A percentile compares a stretch with the other conserved stretches of the same genome.
Evolutionary conservation across 2,113 vertebrate species (phyloP).

Genomic region (Vicugna pacos): DNA sequence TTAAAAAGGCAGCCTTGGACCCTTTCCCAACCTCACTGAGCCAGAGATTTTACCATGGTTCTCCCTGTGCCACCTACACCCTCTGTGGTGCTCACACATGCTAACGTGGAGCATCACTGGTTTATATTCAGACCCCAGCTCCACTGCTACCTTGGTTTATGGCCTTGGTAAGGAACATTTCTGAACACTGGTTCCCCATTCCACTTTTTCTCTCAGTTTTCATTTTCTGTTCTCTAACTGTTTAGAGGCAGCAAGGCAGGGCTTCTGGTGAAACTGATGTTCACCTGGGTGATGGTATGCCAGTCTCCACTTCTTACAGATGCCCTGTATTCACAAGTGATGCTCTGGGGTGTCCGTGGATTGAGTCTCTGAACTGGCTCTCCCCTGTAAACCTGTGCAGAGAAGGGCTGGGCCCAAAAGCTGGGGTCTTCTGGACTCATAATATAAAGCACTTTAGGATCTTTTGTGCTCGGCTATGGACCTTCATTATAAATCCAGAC

Average conservation of each 20-base stretch:
- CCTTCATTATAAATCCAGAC: background rate
- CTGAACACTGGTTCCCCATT: background rate
- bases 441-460: background rate
- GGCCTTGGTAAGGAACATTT: background rate
- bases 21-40: background rate
- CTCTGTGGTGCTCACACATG: background rate
- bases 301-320: background rate
- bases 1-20: background rate
- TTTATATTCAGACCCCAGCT: background rate
- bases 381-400: background rate
- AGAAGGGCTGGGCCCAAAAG: background rate
- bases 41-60: background rate
- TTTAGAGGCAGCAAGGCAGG: background rate
- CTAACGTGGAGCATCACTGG: background rate
- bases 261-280: background rate
- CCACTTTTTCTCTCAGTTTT: background rate
- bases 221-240: background rate
- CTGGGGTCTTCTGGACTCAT: background rate
- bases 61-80: too few species aligned
- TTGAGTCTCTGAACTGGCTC: background rate
- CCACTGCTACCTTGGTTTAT: background rate
- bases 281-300: too few species aligned
- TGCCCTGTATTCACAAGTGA: background rate
- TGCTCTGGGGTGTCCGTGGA: background rate
- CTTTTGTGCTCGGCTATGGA: background rate